Conservation (phyloP, 37 sponge, comb jelly and placozoan genomes). For the Axinella damicornis region DNA sequence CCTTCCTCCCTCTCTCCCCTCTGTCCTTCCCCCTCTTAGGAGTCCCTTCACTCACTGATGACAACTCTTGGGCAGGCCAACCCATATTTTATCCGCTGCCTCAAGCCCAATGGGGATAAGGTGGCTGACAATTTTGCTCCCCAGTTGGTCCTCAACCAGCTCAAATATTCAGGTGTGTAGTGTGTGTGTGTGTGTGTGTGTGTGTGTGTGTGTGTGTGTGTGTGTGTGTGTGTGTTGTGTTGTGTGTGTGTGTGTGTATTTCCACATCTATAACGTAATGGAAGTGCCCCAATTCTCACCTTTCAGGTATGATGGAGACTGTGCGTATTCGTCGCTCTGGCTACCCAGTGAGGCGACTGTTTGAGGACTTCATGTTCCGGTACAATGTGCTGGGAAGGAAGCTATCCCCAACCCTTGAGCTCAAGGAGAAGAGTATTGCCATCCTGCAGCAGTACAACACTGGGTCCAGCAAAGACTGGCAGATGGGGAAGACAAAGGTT, state of each 20-base stretch:
- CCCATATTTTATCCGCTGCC: constrained; percentile 98
- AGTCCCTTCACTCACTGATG: constrained; percentile 93
- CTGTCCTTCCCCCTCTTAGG: constrained; percentile 35
- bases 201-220: background rate
- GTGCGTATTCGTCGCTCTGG: constrained; percentile 96
- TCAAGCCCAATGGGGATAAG: constrained; percentile 94
- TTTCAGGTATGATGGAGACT: constrained; percentile 99
- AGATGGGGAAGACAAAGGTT: constrained; percentile 94
- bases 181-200: constrained; percentile 18
- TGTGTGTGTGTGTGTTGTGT: too few species aligned
- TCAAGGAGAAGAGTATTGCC: constrained; percentile 48
- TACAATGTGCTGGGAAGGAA: constrained; percentile 73
- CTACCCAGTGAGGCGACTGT: constrained; percentile 92
- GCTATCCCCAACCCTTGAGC: constrained; percentile 5
- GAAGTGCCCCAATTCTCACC: too few species aligned
- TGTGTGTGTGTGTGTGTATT: too few species aligned
- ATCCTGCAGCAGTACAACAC: constrained; percentile 52
- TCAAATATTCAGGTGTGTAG: constrained; percentile 92
- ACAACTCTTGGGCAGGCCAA: constrained; percentile 87
- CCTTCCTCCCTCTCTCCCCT: constrained; percentile 21
- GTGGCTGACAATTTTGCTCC: constrained; percentile 75
- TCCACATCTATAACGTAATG: background rate
- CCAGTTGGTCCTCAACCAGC: constrained; percentile 90
- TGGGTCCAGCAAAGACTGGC: constrained; percentile 82
- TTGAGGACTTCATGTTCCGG: constrained; percentile 90